Base-by-base conservation (phyloP, 2,113 vertebrate genomes). In the Falcunculus frontatus region DNA sequence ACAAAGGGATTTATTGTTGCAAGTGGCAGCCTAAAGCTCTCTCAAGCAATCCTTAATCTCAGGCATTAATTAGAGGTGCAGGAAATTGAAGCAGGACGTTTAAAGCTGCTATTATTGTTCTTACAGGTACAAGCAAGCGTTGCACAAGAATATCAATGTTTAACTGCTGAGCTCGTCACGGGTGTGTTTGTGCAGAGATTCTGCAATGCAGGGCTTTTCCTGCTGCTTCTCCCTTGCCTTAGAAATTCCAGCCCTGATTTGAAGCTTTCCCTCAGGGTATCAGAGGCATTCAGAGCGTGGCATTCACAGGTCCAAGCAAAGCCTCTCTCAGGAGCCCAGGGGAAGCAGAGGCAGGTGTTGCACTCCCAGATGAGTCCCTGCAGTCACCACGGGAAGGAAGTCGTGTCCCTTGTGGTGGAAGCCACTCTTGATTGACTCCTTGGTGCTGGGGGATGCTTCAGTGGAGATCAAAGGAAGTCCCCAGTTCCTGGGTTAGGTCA, bases 341-440 rank as follows among this genome's bases (percentile, higher is more conserved):
- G 64, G 49, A 29, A 55, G 25, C 42, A n/a, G 25, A 35, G 41
- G 8, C 22, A 46, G 49, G 44, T 29, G 59, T 4, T 14, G 49
- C 41, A 16, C n/a, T 68, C 47, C 44, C 56, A 20, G n/a, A 21
- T 1, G 41, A 15, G 47, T 60, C 47, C 82, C 57, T 42, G 41
- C 59, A 37, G 86, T 6, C 77, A 87, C 91, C 67, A 4, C 33
- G 10, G 90, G 73, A 69, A 85, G 87, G 94, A 96, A 96, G 70
- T 80, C 78, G 35, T 26, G 68, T 82, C 53, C 63, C 56, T 18
- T 85, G 93, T 70, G 96, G 89, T 96, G 95, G 63, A 35, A 93
- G 78, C 91, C 83, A 13, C 95, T 39, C 55, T 65, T n/a, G 65
- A 50, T 25, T 50, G 89, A 85, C 70, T 96, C 93, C 89, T 75